Percentiles rank a stretch among this genome's conserved stretches.
Evolutionary conservation across 2,888 invertebrate genomes (phyloP).

Genomic region (Melieria crassipennis): DNA sequence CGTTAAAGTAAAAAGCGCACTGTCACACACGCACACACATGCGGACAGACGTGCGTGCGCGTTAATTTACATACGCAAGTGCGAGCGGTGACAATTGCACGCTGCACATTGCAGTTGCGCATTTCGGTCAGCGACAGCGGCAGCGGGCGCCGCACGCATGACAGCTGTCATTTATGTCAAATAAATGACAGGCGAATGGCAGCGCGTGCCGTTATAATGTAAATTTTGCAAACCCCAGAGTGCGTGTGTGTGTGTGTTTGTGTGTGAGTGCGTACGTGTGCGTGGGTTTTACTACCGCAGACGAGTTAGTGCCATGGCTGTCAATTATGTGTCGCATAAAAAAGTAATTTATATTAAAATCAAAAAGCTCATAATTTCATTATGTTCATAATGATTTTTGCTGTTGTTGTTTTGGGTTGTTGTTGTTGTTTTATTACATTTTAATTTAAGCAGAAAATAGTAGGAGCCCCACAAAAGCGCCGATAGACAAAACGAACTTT

Average conservation of each 20-base stretch:
- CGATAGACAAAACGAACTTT: no score
- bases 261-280: conserved; percentile 12
- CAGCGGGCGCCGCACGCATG: conserved; percentile 6
- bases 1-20: background rate
- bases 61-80: conserved; percentile 1
- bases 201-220: conserved; percentile 21
- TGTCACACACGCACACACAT: background rate
- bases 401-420: background rate
- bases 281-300: conserved; percentile 40
- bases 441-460: no score
- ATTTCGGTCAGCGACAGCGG: background rate
- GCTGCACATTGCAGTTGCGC: background rate
- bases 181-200: background rate
- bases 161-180: conserved; percentile 23
- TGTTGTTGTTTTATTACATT: background rate
- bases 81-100: conserved; percentile 5
- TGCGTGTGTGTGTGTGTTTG: background rate
- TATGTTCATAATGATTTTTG: conserved; percentile 47
- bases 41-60: background rate
- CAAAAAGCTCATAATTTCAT: conserved; percentile 57
- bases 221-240: conserved; percentile 17
- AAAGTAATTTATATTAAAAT: conserved; percentile 58
- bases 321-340: conserved; percentile 47
- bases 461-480: no score
- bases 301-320: conserved; percentile 38